A percentile compares a stretch with the other conserved stretches of the same genome.
Evolutionary conservation across 2,888 invertebrate species (phyloP).

Genomic region (Pristionchus japonicus): DNA sequence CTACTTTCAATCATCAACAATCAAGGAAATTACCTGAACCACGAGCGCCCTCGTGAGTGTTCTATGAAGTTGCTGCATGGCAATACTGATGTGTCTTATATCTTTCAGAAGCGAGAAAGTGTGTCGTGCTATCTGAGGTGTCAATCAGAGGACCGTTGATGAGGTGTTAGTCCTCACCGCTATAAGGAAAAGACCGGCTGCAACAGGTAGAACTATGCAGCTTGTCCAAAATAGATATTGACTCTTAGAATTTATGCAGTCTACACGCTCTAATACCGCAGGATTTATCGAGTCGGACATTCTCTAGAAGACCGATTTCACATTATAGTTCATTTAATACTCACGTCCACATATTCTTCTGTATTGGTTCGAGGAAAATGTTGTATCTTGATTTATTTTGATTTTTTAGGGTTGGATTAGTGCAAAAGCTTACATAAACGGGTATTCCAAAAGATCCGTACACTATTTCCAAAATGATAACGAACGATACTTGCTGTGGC

Average conservation of each 20-base stretch:
- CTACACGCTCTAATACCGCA: background rate
- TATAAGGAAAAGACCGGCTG: background rate
- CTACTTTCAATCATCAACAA: no score
- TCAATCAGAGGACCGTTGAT: background rate
- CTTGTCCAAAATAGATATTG: background rate
- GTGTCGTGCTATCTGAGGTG: background rate
- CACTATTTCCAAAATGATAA: no score
- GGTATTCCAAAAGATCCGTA: no score
- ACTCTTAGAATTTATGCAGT: background rate
- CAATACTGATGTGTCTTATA: background rate
- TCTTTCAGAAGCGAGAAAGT: background rate
- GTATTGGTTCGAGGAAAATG: no score
- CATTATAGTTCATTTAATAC: background rate
- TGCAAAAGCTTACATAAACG: no score
- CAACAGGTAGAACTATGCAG: background rate
- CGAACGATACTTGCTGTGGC: background rate
- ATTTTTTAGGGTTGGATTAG: no score
- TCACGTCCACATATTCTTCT: no score
- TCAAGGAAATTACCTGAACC: background rate
- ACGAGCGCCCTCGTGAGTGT: background rate
- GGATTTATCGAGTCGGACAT: background rate
- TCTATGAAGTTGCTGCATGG: background rate
- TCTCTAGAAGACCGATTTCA: background rate
- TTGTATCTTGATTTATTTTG: no score
- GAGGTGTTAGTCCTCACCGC: background rate